phyloP scores from a whole-genome alignment of 2,888 invertebrate species.

The Teleiodes luculella region DNA sequence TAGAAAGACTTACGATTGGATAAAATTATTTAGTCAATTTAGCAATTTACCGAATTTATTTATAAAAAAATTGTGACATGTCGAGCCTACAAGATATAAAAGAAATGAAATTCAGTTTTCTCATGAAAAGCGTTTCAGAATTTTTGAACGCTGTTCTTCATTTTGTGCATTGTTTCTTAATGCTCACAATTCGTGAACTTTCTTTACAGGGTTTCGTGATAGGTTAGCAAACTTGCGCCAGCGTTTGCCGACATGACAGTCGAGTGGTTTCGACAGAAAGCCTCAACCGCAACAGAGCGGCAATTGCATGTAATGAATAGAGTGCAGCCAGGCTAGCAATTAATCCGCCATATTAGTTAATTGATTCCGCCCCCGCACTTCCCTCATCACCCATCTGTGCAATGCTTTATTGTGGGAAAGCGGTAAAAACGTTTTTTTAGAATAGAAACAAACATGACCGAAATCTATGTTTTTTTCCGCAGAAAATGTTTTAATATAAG shows the following conservation, averaged over 20 bases:
- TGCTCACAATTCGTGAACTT: slow-evolving; percentile 9
- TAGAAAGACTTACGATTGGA: too few species aligned
- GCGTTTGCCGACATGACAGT: not conserved
- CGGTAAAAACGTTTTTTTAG: not conserved
- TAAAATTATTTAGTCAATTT: too few species aligned
- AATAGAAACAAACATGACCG: too few species aligned
- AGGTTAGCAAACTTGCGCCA: slow-evolving; percentile 3
- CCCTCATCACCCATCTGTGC: slow-evolving; percentile 34
- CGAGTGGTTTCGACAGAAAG: slow-evolving; percentile 8
- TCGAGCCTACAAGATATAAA: too few species aligned
- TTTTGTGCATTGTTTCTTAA: not conserved
- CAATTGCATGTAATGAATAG: slow-evolving; percentile 27
- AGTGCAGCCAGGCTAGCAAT: slow-evolving; percentile 46
- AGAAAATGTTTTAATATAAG: too few species aligned
- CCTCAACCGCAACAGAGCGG: slow-evolving; percentile 17
- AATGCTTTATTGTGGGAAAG: slow-evolving; percentile 26
- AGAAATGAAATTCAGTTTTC: too few species aligned
- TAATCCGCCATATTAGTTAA: slow-evolving; percentile 65
- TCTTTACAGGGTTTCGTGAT: slow-evolving; percentile 1
- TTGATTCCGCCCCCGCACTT: slow-evolving; percentile 36
- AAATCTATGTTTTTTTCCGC: too few species aligned
- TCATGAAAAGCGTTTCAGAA: not conserved
- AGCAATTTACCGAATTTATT: too few species aligned
- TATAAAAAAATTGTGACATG: too few species aligned
- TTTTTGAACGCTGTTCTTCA: too few species aligned